Evolutionary conservation across 35 echinoderm and acorn worm genomes (phyloP).

Genomic region (Anneissia japonica): DNA sequence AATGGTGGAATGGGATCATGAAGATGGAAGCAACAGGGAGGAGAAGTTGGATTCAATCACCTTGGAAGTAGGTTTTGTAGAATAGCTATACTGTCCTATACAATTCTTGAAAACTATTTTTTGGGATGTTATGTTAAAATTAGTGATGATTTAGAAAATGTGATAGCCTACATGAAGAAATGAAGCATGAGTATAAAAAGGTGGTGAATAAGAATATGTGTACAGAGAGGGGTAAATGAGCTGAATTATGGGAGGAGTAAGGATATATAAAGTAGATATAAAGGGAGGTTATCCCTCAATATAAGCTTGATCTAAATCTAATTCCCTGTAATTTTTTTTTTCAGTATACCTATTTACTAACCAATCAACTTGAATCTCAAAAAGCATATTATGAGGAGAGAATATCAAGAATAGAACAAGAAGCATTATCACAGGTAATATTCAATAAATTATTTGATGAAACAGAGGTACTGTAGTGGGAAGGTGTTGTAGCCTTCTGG

Average conservation of each 20-base stretch:
- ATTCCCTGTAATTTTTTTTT: conserved; percentile 29
- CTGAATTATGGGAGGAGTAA: neutral
- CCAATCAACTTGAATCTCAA: conserved; percentile 92
- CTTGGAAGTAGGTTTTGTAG: conserved; percentile 87
- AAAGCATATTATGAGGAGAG: conserved; percentile 86
- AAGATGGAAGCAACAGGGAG: conserved; percentile 24
- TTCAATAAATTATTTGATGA: too few relatives aligned
- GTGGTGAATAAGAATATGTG: neutral
- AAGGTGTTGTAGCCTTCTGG: too few relatives aligned
- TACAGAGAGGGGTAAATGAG: neutral
- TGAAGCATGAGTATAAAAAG: neutral
- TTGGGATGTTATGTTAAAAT: too few relatives aligned
- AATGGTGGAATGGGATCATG: conserved; percentile 77
- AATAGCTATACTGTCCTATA: too few relatives aligned
- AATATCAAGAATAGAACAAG: conserved; percentile 75
- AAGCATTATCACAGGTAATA: conserved; percentile 61
- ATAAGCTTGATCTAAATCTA: neutral
- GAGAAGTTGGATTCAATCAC: conserved; percentile 91
- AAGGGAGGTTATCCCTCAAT: neutral
- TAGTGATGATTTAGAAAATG: neutral
- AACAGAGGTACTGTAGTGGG: too few relatives aligned
- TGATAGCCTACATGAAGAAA: neutral
- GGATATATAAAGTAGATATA: neutral
- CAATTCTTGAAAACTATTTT: too few relatives aligned
- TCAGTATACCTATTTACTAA: conserved; percentile 92